These are phyloP conservation scores for Regulus satrapa DNA, from an alignment of 2,113 vertebrate species.

Conservation along the genomic window DNA sequence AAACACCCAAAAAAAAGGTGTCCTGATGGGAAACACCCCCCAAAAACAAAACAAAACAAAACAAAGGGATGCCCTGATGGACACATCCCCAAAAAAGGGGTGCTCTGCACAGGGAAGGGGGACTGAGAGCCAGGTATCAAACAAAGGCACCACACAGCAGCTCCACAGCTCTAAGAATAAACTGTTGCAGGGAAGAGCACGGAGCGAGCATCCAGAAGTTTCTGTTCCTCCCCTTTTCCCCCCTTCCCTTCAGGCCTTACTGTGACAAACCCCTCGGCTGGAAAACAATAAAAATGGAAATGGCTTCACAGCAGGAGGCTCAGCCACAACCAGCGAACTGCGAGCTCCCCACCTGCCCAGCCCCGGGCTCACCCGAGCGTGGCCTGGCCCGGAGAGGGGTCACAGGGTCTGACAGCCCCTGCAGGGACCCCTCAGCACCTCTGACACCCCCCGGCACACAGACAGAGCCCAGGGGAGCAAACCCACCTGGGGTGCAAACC, in stretches of 20 bases:
- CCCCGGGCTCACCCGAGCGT: not conserved
- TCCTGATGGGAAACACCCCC: not conserved
- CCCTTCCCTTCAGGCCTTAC: not conserved
- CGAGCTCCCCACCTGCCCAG: constrained; percentile 46
- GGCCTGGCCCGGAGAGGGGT: not conserved
- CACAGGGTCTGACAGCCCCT: not conserved
- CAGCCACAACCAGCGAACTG: constrained; percentile 19
- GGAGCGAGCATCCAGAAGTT: not conserved
- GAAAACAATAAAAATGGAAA: constrained; percentile 77
- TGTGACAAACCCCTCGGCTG: constrained; percentile 62
- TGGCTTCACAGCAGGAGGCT: constrained; percentile 1
- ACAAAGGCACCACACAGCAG: not conserved
- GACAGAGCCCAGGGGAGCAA: not conserved
- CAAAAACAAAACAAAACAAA: no score
- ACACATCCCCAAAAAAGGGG: not conserved
- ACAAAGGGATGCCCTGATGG: not conserved
- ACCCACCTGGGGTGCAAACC: no score
- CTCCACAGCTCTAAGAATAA: rapidly evolving
- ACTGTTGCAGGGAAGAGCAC: not conserved
- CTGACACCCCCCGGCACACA: not conserved
- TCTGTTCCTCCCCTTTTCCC: not conserved
- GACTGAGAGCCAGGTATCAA: not conserved
- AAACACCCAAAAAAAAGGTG: not conserved
- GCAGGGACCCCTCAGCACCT: not conserved
- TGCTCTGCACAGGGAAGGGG: not conserved